These are phyloP conservation scores for Tigriopus californicus DNA, from an alignment of 2,888 invertebrate genomes.

Conservation along the genomic window DNA sequence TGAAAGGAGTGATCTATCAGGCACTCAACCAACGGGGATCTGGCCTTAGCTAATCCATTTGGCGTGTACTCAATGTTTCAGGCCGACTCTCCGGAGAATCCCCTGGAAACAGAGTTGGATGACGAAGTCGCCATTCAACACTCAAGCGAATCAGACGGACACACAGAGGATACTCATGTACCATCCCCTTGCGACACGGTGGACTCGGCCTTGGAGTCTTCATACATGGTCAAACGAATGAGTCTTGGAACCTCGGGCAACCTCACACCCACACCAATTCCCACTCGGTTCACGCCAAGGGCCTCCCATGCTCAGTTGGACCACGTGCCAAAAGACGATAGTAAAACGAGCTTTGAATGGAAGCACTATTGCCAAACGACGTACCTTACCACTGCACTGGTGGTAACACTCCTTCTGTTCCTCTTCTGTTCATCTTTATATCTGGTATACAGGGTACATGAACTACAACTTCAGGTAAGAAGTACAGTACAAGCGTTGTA, in stretches of 20 bases:
- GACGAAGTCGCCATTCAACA: not conserved
- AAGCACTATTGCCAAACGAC: not conserved
- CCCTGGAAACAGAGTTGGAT: not conserved
- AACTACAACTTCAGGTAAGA: slow-evolving; percentile 26
- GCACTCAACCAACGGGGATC: too few relatives aligned
- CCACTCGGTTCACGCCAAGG: too few relatives aligned
- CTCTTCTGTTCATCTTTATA: slow-evolving; percentile 39
- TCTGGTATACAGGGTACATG: slow-evolving; percentile 37
- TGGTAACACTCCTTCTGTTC: slow-evolving; percentile 24
- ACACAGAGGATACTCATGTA: not conserved
- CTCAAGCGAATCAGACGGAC: not conserved
- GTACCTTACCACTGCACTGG: not conserved
- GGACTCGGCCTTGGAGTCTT: not conserved
- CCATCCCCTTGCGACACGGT: not conserved
- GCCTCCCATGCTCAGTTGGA: too few relatives aligned
- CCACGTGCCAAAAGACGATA: too few relatives aligned
- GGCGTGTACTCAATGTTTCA: not conserved
- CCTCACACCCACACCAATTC: not conserved
- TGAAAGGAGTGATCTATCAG: too few relatives aligned
- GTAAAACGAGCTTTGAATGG: too few relatives aligned
- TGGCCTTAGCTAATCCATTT: not conserved
- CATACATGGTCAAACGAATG: slow-evolving; percentile 2
- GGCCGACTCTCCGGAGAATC: not conserved
- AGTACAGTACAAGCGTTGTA: not conserved
- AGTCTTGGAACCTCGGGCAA: not conserved